Conservation (phyloP, 2,888 invertebrate genomes). For the Anoplius nigerrimus region DNA sequence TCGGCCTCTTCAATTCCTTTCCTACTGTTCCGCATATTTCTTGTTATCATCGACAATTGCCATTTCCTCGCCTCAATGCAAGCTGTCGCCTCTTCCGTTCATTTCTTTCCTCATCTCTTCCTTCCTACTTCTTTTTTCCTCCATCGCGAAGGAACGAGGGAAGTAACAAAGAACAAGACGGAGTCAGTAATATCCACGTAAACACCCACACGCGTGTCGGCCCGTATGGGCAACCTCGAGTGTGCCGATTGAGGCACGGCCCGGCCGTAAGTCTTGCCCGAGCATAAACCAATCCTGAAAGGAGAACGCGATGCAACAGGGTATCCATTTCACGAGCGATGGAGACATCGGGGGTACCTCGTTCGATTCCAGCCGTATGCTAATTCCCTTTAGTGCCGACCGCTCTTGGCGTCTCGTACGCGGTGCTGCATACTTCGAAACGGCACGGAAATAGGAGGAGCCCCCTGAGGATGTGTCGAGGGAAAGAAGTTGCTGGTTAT, state of each 20-base stretch:
- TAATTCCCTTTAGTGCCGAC: conserved; percentile 60
- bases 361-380: conserved; percentile 67
- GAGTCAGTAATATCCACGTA: conserved; percentile 64
- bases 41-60: background rate
- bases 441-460: conserved; percentile 50
- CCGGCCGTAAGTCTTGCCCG: conserved; percentile 62
- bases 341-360: conserved; percentile 70
- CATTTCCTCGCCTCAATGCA: conserved; percentile 15
- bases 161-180: conserved; percentile 39
- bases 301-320: conserved; percentile 64
- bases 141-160: conserved; percentile 9
- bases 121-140: conserved; percentile 3
- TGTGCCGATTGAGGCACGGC: conserved; percentile 56
- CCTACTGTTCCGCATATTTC: no score
- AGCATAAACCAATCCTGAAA: conserved; percentile 71
- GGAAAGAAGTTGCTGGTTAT: background rate
- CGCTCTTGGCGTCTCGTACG: conserved; percentile 39
- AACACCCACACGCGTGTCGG: conserved; percentile 61
- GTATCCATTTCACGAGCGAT: conserved; percentile 72
- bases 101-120: conserved; percentile 19
- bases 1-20: no score
- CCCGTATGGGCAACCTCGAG: conserved; percentile 40
- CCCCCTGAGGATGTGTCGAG: conserved; percentile 44
- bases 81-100: conserved; percentile 17
- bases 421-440: conserved; percentile 26